Evolutionary conservation across 2,888 invertebrate species (phyloP), one percentile per base, ranked within the genome.

Genomic region (Bugula neritina): DNA sequence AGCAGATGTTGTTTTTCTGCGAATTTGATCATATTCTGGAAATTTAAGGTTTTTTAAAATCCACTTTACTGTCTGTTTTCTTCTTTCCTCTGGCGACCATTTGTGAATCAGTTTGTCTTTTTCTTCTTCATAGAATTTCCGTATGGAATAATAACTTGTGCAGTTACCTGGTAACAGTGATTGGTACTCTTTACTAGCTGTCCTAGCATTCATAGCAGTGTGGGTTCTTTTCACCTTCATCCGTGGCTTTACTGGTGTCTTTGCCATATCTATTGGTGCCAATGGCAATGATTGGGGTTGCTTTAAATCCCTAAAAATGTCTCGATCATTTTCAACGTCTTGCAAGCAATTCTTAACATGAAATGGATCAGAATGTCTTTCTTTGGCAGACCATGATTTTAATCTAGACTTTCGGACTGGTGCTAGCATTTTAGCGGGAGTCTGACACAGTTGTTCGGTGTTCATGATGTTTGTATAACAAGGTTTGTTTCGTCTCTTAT

Each of bases 41-140:
- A 63, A 25, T 31, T 21, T 34, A 13, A 25, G 27, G 63, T 63
- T 63, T 2, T 34, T 13, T 63, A 63, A n/a, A 31, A 63, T 63
- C 63, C 63, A 63, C 31, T 63, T 21, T 10, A 63, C 63, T 25
- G 31, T 63, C 17, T 63, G 21, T 27, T n/a, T 27, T 31, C 63
- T 63, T 31, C 63, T 25, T 31, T 63, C 63, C 27, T 25, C 63
- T 31, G 63, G 63, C 13, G 63, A 63, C 63, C 63, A 63, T 63
- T 63, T 63, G 27, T 34, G 34, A 13, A 63, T 5, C 29, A 63
- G 31, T 31, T 63, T 63, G 2, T 63, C 34, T 31, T 63, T 63
- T 31, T 63, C 63, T 17, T 63, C 29, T n/a, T 63, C 63, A 31
- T 63, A 63, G 63, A 63, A 63, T 27, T 63, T 63, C 29, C 63